A percentile compares a stretch with the other conserved stretches of the same genome.
Evolutionary conservation across 2,888 invertebrate species (phyloP).

Genomic region (Thysanoteuthis rhombus): DNA sequence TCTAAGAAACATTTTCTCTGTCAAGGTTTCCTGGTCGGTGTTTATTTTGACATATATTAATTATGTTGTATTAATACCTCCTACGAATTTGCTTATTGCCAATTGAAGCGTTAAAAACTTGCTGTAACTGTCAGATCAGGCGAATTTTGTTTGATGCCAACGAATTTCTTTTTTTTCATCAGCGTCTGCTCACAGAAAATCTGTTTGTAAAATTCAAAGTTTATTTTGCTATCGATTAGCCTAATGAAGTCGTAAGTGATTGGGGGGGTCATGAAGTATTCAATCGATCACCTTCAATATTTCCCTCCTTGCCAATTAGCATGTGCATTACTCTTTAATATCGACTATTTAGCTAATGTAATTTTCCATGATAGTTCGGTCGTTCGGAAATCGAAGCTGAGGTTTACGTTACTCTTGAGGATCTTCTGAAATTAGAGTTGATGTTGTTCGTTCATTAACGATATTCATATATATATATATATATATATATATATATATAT

Average conservation of each 20-base stretch:
- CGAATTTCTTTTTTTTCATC: background rate
- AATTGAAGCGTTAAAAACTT: background rate
- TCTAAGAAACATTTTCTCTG: no score
- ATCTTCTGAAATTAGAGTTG: no score
- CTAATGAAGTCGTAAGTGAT: background rate
- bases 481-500: no score
- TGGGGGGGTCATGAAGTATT: background rate
- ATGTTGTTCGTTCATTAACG: no score
- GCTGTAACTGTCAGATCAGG: background rate
- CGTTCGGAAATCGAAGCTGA: background rate
- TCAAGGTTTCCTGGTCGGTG: no score
- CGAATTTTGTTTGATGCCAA: background rate
- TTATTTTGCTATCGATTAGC: background rate
- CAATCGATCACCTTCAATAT: background rate
- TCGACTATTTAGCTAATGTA: background rate
- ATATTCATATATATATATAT: no score
- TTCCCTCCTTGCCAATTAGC: background rate
- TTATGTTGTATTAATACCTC: no score
- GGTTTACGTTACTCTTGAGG: no score
- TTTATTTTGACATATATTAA: no score
- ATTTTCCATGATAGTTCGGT: background rate
- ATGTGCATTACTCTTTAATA: background rate
- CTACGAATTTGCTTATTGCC: background rate
- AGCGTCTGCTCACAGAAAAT: background rate
- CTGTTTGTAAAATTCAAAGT: background rate